Evolutionary conservation across 2,888 invertebrate genomes (phyloP).

Genomic region (Hypomecis atomaria): DNA sequence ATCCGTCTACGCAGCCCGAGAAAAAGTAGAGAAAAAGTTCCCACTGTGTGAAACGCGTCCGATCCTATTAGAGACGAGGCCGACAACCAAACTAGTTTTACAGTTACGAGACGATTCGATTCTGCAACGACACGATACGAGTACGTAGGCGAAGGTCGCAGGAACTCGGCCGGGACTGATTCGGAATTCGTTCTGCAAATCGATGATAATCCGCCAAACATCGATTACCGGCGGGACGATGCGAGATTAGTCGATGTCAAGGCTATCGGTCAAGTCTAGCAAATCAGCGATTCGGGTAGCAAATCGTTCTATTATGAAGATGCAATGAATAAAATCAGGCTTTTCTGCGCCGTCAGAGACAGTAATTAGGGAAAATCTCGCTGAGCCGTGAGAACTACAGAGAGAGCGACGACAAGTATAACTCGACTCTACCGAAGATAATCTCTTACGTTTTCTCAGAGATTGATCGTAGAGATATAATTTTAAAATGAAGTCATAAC

Average conservation of each 20-base stretch:
- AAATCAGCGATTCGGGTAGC: constrained; percentile 16
- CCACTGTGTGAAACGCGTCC: constrained; percentile 60
- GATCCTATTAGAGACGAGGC: constrained; percentile 72
- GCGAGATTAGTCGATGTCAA: constrained; percentile 40
- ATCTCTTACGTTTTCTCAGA: constrained; percentile 41
- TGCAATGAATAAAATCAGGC: constrained; percentile 6
- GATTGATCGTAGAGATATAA: constrained; percentile 30
- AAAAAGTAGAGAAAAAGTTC: constrained; percentile 68
- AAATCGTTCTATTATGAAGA: constrained; percentile 25
- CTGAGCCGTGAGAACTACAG: constrained; percentile 33
- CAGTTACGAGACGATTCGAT: constrained; percentile 74
- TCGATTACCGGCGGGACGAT: constrained; percentile 40
- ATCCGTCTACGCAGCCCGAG: constrained; percentile 53
- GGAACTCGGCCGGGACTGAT: constrained; percentile 70
- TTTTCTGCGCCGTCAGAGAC: constrained; percentile 8
- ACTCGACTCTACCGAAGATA: constrained; percentile 32
- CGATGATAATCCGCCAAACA: constrained; percentile 38
- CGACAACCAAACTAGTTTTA: constrained; percentile 77
- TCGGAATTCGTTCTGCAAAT: constrained; percentile 67
- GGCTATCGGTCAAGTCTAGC: constrained; percentile 13
- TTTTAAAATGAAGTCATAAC: constrained; percentile 17
- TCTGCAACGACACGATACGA: constrained; percentile 69
- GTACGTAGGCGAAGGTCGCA: constrained; percentile 71
- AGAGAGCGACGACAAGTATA: constrained; percentile 25
- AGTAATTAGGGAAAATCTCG: constrained; percentile 28